phyloP scores from a whole-genome alignment of 2,113 vertebrate species.

The Sturnira hondurensis region DNA sequence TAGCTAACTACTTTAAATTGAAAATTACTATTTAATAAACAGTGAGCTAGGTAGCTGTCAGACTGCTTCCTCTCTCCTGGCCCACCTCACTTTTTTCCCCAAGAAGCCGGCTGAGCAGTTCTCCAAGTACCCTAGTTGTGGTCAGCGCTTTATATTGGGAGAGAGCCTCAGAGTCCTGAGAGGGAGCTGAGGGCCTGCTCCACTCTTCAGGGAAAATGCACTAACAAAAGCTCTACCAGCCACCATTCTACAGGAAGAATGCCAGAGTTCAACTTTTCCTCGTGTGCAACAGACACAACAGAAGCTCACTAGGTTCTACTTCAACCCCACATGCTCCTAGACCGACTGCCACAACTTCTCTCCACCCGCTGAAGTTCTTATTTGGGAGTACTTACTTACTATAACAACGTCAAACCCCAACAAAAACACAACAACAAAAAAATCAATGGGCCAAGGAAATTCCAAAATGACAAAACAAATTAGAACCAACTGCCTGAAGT shows the following conservation, averaged over 20 bases:
- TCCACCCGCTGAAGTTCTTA: constrained; percentile 61
- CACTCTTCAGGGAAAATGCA: background rate
- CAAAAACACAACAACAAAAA: background rate
- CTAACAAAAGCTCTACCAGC: background rate
- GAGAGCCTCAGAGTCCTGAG: background rate
- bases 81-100: background rate
- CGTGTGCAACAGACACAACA: background rate
- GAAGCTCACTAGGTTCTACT: background rate
- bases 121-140: background rate
- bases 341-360: constrained; percentile 69
- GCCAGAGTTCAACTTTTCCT: background rate
- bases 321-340: background rate
- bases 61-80: background rate
- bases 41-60: background rate
- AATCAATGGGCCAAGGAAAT: constrained; percentile 50
- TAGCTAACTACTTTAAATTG: background rate
- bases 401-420: background rate
- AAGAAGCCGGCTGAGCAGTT: background rate
- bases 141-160: background rate
- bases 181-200: background rate
- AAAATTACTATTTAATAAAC: background rate
- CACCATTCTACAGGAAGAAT: background rate
- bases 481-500: constrained; percentile 51
- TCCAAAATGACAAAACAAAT: constrained; percentile 61
- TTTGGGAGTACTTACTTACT: constrained; percentile 44